Percentiles rank a stretch among this genome's conserved stretches.
Conservation (phyloP, 2,113 vertebrate genomes). For the Perca fluviatilis region DNA sequence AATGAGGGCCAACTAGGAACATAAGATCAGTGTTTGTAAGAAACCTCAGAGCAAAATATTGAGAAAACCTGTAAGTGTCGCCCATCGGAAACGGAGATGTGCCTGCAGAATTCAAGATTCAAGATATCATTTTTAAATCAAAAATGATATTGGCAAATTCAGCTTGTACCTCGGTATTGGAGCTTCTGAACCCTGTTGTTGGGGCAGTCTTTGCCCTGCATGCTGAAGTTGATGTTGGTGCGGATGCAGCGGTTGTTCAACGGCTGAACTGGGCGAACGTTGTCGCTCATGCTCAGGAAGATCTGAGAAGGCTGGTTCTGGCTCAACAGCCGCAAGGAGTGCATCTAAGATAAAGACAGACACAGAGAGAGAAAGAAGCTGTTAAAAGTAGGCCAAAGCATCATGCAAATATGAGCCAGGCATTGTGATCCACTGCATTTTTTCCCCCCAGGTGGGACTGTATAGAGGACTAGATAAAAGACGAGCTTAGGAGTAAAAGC, state of each 20-base stretch:
- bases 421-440: slow-evolving; percentile 27
- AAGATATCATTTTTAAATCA: neutral
- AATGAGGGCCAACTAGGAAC: too few relatives aligned
- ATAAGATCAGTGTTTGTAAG: too few relatives aligned
- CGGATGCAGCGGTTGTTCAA: slow-evolving; percentile 99
- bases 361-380: neutral
- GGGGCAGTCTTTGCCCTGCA: slow-evolving; percentile 98
- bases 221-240: slow-evolving; percentile 99
- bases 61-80: too few relatives aligned
- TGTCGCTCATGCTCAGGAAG: slow-evolving; percentile 99
- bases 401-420: neutral
- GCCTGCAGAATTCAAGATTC: neutral
- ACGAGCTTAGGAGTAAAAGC: slow-evolving; percentile 19
- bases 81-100: too few relatives aligned
- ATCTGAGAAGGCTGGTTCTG: slow-evolving; percentile 99
- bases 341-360: slow-evolving; percentile 87
- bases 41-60: too few relatives aligned
- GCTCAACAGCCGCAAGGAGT: slow-evolving; percentile 97
- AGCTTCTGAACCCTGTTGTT: slow-evolving; percentile 99
- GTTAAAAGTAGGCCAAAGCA: neutral
- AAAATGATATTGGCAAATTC: too few relatives aligned
- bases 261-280: slow-evolving; percentile 96
- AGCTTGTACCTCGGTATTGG: slow-evolving; percentile 93
- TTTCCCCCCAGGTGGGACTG: neutral
- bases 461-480: slow-evolving; percentile 1